Evolutionary conservation across 1,140 invertebrate genomes (phyloP), one percentile per base, ranked within the genome.

Genomic region (Vanessa tameamea): DNA sequence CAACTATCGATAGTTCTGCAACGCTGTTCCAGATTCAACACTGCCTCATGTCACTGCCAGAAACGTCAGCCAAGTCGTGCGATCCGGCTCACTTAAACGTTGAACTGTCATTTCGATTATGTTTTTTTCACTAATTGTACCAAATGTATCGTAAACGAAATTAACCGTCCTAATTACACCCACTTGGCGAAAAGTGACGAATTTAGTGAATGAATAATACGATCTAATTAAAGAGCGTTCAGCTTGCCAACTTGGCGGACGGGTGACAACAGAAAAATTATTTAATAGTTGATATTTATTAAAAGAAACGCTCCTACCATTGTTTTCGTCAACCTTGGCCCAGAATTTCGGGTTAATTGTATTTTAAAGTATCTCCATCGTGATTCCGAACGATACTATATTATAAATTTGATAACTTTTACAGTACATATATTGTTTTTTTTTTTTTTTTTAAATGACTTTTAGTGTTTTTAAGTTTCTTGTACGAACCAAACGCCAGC

Each of bases 131-230:
- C 57, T 31, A 57, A 55, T 26, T 47, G 31, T 48, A 64, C 59
- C 31, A 48, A 71, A 71, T 57, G 31, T 72, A 72, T 65, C 51
- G 63, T 48, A 55, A 72, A 72, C 31, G 20, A 64, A 71, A 72
- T 57, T 55, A 55, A 67, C 16, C 64, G 48, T 12, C 65, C 50
- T 31, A 50, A 66, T 50, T 66, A 50, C 66, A 65, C 37, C 70
- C 71, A 55, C 51, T 59, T 47, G 55, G 57, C 64, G 43, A 72
- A 57, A 64, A 48, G 51, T 66, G 71, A 72, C 71, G 64, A 72
- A 66, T 72, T 72, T 68, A 48, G 53, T 72, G 53, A 72, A 72
- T 72, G 71, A 72, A 72, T 72, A 72, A 72, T 55, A 53, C 53
- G 51, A 59, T 65, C 63, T 72, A 72, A 72, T 72, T 72, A 72